Evolutionary conservation across 1,140 invertebrate species (phyloP).

Genomic region (Cydia strobilella): DNA sequence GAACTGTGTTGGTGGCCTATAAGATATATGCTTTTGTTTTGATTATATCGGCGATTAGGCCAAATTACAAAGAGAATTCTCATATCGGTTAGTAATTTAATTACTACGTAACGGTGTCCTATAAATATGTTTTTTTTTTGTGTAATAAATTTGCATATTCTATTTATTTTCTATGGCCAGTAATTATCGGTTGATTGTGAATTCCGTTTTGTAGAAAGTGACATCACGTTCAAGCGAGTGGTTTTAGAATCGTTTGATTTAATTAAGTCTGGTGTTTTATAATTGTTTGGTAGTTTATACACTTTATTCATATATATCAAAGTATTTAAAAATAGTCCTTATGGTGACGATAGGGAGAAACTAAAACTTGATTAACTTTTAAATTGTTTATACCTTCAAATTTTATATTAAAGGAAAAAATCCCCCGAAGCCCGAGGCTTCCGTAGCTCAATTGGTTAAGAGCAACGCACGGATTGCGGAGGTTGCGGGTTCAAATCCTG

Average conservation of each 20-base stretch:
- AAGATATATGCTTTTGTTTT: slow-evolving; percentile 58
- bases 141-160: slow-evolving; percentile 26
- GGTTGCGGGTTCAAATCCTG: too few relatives aligned
- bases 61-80: slow-evolving; percentile 30
- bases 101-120: slow-evolving; percentile 27
- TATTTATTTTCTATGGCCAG: slow-evolving; percentile 28
- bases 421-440: too few relatives aligned
- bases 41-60: slow-evolving; percentile 35
- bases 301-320: background rate
- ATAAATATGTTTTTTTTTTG: slow-evolving; percentile 20
- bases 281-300: background rate
- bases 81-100: slow-evolving; percentile 16
- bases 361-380: too few relatives aligned
- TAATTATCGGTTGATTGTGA: slow-evolving; percentile 5
- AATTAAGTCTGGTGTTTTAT: background rate
- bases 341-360: too few relatives aligned
- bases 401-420: too few relatives aligned
- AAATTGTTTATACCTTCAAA: too few relatives aligned
- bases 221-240: background rate
- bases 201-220: slow-evolving; percentile 13
- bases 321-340: too few relatives aligned
- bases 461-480: too few relatives aligned
- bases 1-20: slow-evolving; percentile 63
- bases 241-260: background rate
- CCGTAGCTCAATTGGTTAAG: too few relatives aligned